Percentiles rank a stretch among this genome's conserved stretches.
Evolutionary conservation across 2,797 vertebrate genomes (phyloP).

Genomic region (Sebastes umbrosus): DNA sequence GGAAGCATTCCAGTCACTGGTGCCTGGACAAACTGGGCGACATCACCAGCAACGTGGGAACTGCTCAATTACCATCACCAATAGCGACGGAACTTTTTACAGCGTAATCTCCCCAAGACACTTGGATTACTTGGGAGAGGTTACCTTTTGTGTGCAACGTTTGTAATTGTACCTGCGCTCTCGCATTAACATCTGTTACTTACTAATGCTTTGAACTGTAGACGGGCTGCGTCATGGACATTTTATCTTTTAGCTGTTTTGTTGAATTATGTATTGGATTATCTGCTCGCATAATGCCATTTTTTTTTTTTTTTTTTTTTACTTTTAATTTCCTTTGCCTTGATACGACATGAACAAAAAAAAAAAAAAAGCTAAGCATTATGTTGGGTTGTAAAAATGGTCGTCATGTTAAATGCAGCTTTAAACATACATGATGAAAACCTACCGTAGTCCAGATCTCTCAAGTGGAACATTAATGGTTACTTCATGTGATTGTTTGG

Average conservation of each 20-base stretch:
- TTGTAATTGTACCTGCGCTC: slow-evolving; percentile 53
- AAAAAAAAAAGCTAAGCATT: slow-evolving; percentile 2
- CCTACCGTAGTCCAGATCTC: background rate
- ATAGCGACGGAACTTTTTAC: slow-evolving; percentile 32
- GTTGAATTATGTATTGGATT: slow-evolving; percentile 47
- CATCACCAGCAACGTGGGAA: slow-evolving; percentile 65
- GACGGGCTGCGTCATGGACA: slow-evolving; percentile 41
- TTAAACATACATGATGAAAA: slow-evolving; percentile 10
- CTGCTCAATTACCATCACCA: slow-evolving; percentile 5
- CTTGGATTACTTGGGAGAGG: slow-evolving; percentile 22
- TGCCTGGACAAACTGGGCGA: slow-evolving; percentile 51
- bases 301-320: slow-evolving; percentile 21
- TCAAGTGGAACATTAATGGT: background rate
- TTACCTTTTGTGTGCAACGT: slow-evolving; percentile 44
- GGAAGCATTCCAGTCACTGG: slow-evolving; percentile 59
- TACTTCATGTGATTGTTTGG: background rate
- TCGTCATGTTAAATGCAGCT: slow-evolving; percentile 48
- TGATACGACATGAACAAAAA: slow-evolving; percentile 44
- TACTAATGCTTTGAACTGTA: slow-evolving; percentile 67
- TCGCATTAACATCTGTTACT: slow-evolving; percentile 75
- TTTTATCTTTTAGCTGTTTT: slow-evolving; percentile 66
- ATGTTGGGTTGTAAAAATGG: slow-evolving; percentile 29
- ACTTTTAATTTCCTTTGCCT: slow-evolving; percentile 49
- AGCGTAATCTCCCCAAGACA: background rate
- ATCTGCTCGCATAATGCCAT: slow-evolving; percentile 57